Evolutionary conservation across 2,888 invertebrate genomes (phyloP), one percentile per base, ranked within the genome.

Genomic region (Opisthograptis luteolata): DNA sequence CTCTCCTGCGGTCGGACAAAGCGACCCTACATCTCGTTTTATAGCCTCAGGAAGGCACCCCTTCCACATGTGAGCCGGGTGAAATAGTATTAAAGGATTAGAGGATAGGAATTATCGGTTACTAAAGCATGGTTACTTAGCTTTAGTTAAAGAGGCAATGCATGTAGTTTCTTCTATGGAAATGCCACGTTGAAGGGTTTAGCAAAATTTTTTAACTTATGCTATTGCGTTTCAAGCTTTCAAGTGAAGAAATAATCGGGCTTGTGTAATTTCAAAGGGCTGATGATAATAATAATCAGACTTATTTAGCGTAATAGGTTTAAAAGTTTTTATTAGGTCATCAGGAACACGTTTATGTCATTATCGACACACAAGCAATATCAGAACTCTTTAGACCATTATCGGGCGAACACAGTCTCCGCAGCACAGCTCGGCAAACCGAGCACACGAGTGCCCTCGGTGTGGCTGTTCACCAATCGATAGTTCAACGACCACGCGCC

Each of bases 1-100:
- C 52, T 60, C 56, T 53, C 8, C 42, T 62, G 66, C 50, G 65
- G 55, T 66, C 45, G 50, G 34, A 65, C 67, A 62, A 65, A 60
- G 59, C 53, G 60, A 52, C 56, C 43, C 56, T 60, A 54, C 60
- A 39, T 46, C 45, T 32, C 56, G 55, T 58, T 65, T 55, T 44
- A 47, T 48, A 56, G 62, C 60, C 55, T 6, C 8, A 14, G 62
- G 65, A 60, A 54, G 60, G 61, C 54, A 57, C 53, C 50, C 43
- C 52, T 64, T 59, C 62, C 64, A 45, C 55, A 47, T 55, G 50
- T 48, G 56, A 60, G 37, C 30, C 32, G 46, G 47, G 61, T 60
- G 55, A 32, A 58, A 59, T 52, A 40, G 44, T 48, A 45, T 55
- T 53, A 47, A 59, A 62, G 60, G 54, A 44, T 64, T 62, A 60